These are phyloP conservation scores for Pelochelys cantorii DNA, from an alignment of 2,797 vertebrate genomes.

Conservation along the genomic window DNA sequence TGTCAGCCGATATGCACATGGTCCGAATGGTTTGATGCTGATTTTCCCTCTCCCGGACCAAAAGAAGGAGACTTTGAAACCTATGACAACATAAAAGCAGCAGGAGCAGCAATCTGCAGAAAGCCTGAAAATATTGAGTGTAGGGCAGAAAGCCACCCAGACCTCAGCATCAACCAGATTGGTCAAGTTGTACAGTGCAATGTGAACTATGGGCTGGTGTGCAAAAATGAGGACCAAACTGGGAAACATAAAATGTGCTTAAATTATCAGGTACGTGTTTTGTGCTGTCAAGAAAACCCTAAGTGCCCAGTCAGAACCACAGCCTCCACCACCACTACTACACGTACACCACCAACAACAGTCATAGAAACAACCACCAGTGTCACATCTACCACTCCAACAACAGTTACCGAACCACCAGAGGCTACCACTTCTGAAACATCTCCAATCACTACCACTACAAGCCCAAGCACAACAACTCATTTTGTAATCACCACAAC, in stretches of 20 bases:
- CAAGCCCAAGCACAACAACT: too few relatives aligned
- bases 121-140: conserved; percentile 54
- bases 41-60: conserved; percentile 33
- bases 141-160: not conserved
- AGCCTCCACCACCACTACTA: accelerated
- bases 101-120: not conserved
- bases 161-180: not conserved
- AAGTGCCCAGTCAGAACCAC: accelerated
- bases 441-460: not conserved
- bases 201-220: conserved; percentile 56
- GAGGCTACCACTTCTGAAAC: not conserved
- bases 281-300: conserved; percentile 35
- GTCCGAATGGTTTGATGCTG: conserved; percentile 62
- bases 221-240: conserved; percentile 59
- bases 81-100: conserved; percentile 16
- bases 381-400: too few relatives aligned
- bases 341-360: accelerated
- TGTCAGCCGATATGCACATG: conserved; percentile 14
- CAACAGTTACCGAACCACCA: not conserved
- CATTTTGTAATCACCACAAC: not conserved
- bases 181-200: conserved; percentile 64
- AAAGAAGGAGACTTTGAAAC: conserved; percentile 60
- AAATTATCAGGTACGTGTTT: conserved; percentile 56
- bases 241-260: conserved; percentile 47
- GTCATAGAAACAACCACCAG: not conserved